phyloP scores from a whole-genome alignment of 2,888 invertebrate genomes.

The Mantis religiosa region DNA sequence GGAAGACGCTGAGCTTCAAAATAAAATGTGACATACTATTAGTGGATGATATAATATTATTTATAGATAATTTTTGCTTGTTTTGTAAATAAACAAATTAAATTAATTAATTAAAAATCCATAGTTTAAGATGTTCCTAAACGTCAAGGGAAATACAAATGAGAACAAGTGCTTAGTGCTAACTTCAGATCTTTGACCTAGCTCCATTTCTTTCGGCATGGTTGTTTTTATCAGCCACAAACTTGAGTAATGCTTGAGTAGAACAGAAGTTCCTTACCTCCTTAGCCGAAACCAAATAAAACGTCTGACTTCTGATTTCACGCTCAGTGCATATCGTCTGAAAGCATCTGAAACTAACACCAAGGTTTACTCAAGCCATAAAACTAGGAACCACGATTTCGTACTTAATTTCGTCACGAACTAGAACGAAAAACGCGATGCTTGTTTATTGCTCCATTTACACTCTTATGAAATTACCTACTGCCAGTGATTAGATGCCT shows the following conservation, averaged over 20 bases:
- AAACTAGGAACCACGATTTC: background rate
- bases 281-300: background rate
- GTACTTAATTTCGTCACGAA: background rate
- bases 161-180: too few relatives aligned
- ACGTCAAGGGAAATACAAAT: too few relatives aligned
- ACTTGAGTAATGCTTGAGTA: background rate
- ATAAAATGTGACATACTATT: too few relatives aligned
- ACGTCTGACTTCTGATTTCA: background rate
- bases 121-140: too few relatives aligned
- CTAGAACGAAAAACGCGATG: background rate
- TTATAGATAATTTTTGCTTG: too few relatives aligned
- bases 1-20: too few relatives aligned
- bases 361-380: background rate
- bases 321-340: background rate
- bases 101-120: too few relatives aligned
- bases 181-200: too few relatives aligned
- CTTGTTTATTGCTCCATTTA: background rate
- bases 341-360: background rate
- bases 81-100: too few relatives aligned
- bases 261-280: background rate
- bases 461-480: background rate
- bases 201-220: too few relatives aligned
- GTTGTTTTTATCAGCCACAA: background rate
- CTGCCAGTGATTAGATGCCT: background rate
- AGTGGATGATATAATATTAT: too few relatives aligned